phyloP scores from a whole-genome alignment of 2,113 vertebrate species.

The Ivindomyrus marchei region DNA sequence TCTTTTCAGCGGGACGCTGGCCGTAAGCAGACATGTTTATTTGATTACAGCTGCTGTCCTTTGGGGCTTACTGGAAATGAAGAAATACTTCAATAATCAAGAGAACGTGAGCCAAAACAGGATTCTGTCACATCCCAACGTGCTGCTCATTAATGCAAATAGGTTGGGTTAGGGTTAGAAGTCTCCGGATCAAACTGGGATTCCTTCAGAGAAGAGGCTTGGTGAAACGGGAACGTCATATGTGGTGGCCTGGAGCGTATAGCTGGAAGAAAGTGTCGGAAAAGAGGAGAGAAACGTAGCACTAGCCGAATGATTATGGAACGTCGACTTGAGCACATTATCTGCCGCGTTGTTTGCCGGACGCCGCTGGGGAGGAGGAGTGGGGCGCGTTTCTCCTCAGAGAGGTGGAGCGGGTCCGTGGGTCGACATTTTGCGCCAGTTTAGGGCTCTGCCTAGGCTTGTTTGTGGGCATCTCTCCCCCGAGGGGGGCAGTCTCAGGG shows the following conservation, averaged over 20 bases:
- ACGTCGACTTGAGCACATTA: slow-evolving; percentile 25
- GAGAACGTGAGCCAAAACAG: slow-evolving; percentile 28
- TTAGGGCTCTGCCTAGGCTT: background rate
- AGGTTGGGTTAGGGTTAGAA: slow-evolving; percentile 20
- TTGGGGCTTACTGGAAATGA: slow-evolving; percentile 29
- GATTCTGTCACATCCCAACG: slow-evolving; percentile 26
- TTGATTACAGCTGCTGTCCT: slow-evolving; percentile 19
- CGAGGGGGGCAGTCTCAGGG: background rate
- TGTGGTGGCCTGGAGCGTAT: slow-evolving; percentile 15
- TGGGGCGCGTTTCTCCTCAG: background rate
- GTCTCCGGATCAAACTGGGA: slow-evolving; percentile 22
- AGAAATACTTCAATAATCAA: slow-evolving; percentile 23
- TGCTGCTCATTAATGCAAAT: slow-evolving; percentile 31
- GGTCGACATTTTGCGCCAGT: background rate
- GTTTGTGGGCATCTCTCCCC: background rate
- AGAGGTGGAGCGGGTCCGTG: background rate
- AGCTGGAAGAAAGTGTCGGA: slow-evolving; percentile 23
- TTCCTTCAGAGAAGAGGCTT: slow-evolving; percentile 13
- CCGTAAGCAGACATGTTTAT: slow-evolving; percentile 24
- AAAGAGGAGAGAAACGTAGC: slow-evolving; percentile 18
- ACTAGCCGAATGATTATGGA: slow-evolving; percentile 31
- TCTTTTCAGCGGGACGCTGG: background rate
- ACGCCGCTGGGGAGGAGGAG: slow-evolving; percentile 9
- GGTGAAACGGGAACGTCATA: slow-evolving; percentile 20
- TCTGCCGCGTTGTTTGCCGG: background rate